A percentile compares a stretch with the other conserved stretches of the same genome.
Evolutionary conservation across 2,113 vertebrate genomes (phyloP).

Genomic region (Strix aluco): DNA sequence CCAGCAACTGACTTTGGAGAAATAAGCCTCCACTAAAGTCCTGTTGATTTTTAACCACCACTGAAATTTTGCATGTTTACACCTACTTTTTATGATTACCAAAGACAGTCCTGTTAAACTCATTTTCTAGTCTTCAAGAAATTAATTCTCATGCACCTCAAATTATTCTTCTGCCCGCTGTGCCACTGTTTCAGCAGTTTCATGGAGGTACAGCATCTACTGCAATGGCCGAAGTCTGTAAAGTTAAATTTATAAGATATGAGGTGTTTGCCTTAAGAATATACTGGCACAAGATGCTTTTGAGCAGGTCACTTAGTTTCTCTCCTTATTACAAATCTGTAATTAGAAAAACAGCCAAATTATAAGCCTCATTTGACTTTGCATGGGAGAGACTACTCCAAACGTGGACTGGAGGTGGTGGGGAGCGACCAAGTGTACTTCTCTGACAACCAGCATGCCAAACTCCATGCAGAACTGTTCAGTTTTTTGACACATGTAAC

Average conservation of each 20-base stretch:
- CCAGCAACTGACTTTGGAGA: neutral
- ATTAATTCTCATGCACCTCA: neutral
- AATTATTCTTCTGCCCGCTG: neutral
- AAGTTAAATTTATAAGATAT: neutral
- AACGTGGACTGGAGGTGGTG: fast-evolving
- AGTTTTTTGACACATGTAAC: neutral
- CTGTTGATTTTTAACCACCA: neutral
- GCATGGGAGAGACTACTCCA: neutral
- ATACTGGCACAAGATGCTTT: neutral
- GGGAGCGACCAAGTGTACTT: neutral
- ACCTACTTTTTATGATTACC: neutral
- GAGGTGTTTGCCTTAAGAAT: neutral
- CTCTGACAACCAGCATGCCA: neutral
- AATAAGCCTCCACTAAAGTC: neutral
- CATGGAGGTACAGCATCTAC: neutral
- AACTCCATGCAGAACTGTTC: neutral
- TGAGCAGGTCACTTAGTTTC: neutral
- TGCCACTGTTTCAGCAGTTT: neutral
- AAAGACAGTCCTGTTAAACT: neutral
- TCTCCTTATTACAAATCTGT: neutral
- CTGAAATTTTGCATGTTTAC: neutral
- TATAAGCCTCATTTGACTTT: neutral
- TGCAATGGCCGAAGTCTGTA: neutral
- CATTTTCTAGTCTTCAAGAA: neutral
- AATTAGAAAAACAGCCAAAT: neutral